A percentile compares a stretch with the other conserved stretches of the same genome.
phyloP scores from a whole-genome alignment of 2,797 vertebrate genomes.

The Sarcophilus harrisii region DNA sequence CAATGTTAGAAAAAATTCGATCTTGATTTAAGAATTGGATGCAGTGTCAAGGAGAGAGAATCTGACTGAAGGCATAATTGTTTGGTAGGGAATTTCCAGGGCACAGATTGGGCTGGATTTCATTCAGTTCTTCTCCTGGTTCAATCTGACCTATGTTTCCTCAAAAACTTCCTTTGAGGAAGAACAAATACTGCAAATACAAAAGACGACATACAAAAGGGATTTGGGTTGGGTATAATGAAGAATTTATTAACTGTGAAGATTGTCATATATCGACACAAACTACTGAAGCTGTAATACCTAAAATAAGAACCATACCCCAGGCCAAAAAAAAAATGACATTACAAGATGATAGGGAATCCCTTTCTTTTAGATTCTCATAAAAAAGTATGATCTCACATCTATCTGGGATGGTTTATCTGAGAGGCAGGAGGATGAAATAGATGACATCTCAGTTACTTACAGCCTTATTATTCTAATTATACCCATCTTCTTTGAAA shows the following conservation, averaged over 20 bases:
- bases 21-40: constrained; percentile 51
- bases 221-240: not conserved
- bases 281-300: constrained; percentile 1
- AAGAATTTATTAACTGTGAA: not conserved
- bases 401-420: not conserved
- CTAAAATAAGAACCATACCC: not conserved
- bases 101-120: not conserved
- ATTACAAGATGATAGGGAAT: not conserved
- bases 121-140: constrained; percentile 48
- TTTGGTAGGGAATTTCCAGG: constrained; percentile 47
- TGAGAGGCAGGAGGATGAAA: not conserved
- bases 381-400: not conserved
- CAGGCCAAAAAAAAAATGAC: not conserved
- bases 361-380: not conserved
- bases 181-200: not conserved
- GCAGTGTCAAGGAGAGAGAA: not conserved
- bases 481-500: constrained; percentile 47
- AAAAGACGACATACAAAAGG: not conserved
- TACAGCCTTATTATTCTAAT: constrained; percentile 34
- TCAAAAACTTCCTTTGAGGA: not conserved
- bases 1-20: constrained; percentile 32
- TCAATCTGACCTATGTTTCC: constrained; percentile 18
- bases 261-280: not conserved
- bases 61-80: not conserved
- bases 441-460: constrained; percentile 28